phyloP scores from a whole-genome alignment of 2,797 vertebrate genomes.

The Loriculus beryllinus region DNA sequence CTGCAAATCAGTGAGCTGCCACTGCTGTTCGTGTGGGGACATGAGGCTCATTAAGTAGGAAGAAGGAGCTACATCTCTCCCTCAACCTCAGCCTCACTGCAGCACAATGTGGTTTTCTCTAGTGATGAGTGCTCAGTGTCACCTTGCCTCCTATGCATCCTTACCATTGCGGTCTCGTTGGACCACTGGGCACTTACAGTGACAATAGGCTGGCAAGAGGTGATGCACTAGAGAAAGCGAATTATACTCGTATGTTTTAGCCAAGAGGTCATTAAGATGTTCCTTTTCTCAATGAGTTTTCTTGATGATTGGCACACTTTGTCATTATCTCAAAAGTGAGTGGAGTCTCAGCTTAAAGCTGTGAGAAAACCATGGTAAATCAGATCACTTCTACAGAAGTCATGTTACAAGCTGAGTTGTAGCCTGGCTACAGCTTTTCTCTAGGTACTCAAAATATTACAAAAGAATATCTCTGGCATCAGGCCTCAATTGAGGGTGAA shows the following conservation, averaged over 20 bases:
- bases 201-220: background rate
- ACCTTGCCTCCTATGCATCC: background rate
- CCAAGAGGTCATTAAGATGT: background rate
- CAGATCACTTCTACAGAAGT: background rate
- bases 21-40: background rate
- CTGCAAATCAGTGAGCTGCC: background rate
- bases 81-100: background rate
- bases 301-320: background rate
- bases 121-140: background rate
- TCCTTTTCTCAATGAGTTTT: background rate
- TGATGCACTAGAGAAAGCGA: background rate
- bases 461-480: background rate
- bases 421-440: background rate
- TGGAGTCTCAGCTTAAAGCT: background rate
- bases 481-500: background rate
- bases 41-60: background rate
- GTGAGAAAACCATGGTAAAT: background rate
- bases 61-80: background rate
- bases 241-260: accelerated
- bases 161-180: background rate
- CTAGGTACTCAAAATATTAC: background rate
- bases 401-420: background rate
- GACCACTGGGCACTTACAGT: accelerated
- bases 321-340: background rate
- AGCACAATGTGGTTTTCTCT: background rate